phyloP scores from a whole-genome alignment of 2,888 invertebrate species.

The Tortrix viridana region DNA sequence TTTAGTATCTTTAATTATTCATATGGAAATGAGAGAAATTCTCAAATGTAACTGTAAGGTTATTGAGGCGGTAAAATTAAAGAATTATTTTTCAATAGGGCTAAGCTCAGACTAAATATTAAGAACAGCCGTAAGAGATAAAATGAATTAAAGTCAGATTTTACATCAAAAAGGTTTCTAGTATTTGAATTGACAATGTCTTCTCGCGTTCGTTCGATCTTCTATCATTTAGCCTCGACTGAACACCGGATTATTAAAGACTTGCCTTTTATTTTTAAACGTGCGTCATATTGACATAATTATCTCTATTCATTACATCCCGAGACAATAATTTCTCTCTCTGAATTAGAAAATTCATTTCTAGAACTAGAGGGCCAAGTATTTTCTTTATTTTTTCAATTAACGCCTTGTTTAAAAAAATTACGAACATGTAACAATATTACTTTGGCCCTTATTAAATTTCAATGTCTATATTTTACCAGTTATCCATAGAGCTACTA shows the following conservation, averaged over 20 bases:
- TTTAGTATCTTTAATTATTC: no score
- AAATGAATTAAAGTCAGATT: no score
- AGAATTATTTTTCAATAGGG: no score
- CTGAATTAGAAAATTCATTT: constrained; percentile 45
- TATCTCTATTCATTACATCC: constrained; percentile 50
- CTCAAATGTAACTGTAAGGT: no score
- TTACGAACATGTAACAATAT: constrained; percentile 7
- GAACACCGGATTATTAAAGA: neutral
- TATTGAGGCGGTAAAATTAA: no score
- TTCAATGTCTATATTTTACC: constrained; percentile 26
- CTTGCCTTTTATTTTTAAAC: neutral
- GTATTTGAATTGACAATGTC: no score
- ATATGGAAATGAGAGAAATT: no score
- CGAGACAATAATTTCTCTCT: constrained; percentile 57
- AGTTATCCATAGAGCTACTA: constrained; percentile 52
- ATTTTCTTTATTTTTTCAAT: neutral
- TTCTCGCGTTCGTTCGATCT: no score
- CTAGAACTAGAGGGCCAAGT: constrained; percentile 40
- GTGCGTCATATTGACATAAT: constrained; percentile 40
- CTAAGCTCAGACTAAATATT: no score
- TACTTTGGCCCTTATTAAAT: constrained; percentile 38
- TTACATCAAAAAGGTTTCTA: no score
- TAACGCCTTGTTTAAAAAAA: neutral
- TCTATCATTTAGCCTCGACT: no score
- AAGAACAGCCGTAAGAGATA: no score